Evolutionary conservation across 2,797 vertebrate genomes (phyloP).

Genomic region (Pipistrellus pygmaeus): DNA sequence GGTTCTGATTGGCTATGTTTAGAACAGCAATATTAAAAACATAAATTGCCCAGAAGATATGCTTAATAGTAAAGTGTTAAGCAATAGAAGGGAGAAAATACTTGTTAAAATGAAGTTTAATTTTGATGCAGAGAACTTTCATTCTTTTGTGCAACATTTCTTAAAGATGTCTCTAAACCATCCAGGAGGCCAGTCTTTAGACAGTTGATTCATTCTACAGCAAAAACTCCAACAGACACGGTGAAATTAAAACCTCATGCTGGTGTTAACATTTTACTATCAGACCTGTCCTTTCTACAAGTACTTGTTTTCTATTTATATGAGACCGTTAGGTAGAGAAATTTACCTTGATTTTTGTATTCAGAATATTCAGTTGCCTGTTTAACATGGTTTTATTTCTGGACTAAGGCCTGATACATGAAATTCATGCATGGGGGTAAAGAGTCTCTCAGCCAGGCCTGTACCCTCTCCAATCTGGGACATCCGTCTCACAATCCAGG

Average conservation of each 20-base stretch:
- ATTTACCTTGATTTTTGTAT: conserved; percentile 65
- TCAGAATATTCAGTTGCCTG: conserved; percentile 64
- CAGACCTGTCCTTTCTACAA: conserved; percentile 13
- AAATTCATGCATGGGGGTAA: no score
- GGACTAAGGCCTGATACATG: neutral
- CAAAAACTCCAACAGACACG: neutral
- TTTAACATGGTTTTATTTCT: conserved; percentile 62
- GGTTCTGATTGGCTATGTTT: conserved; percentile 60
- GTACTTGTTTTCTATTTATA: conserved; percentile 49
- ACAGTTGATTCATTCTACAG: conserved; percentile 59
- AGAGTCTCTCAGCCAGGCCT: no score
- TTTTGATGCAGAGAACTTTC: conserved; percentile 61
- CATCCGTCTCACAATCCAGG: no score
- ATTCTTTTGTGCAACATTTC: neutral
- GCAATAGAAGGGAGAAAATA: conserved; percentile 9
- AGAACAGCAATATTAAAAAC: conserved; percentile 70
- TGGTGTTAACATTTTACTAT: conserved; percentile 48
- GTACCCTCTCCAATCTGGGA: no score
- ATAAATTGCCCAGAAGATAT: conserved; percentile 58
- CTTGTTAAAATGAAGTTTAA: conserved; percentile 64
- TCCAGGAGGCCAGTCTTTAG: conserved; percentile 17
- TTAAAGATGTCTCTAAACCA: neutral
- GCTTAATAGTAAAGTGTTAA: conserved; percentile 62
- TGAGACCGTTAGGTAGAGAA: conserved; percentile 33
- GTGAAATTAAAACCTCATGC: conserved; percentile 61